Conservation (phyloP, 2,797 vertebrate species). For the Gallinago nigripennis region DNA sequence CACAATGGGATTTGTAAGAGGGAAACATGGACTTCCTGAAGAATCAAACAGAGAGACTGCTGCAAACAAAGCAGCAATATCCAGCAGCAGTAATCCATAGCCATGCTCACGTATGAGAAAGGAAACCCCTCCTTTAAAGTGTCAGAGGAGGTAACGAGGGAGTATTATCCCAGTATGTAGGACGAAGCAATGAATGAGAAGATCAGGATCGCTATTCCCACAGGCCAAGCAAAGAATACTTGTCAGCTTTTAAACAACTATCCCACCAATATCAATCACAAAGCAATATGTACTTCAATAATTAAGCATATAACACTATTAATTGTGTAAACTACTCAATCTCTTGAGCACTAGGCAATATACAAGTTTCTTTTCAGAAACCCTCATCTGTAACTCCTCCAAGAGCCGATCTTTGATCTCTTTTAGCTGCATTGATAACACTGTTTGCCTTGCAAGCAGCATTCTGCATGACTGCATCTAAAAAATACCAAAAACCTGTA, state of each 20-base stretch:
- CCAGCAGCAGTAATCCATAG: neutral
- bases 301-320: neutral
- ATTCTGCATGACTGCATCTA: slow-evolving; percentile 13
- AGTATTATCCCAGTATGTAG: neutral
- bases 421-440: neutral
- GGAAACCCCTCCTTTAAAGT: slow-evolving; percentile 1
- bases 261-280: neutral
- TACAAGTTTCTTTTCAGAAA: neutral
- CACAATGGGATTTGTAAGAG: neutral
- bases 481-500: neutral
- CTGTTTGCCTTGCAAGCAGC: neutral
- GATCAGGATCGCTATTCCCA: neutral
- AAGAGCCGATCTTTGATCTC: neutral
- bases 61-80: slow-evolving; percentile 15
- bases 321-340: neutral
- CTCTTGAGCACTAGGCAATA: neutral
- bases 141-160: neutral
- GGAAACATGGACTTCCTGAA: slow-evolving; percentile 35
- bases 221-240: neutral
- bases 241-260: neutral
- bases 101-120: neutral
- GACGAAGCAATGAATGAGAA: neutral
- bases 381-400: neutral
- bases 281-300: neutral
- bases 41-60: neutral